phyloP scores from a whole-genome alignment of 2,797 vertebrate genomes.

The Morelia viridis region DNA sequence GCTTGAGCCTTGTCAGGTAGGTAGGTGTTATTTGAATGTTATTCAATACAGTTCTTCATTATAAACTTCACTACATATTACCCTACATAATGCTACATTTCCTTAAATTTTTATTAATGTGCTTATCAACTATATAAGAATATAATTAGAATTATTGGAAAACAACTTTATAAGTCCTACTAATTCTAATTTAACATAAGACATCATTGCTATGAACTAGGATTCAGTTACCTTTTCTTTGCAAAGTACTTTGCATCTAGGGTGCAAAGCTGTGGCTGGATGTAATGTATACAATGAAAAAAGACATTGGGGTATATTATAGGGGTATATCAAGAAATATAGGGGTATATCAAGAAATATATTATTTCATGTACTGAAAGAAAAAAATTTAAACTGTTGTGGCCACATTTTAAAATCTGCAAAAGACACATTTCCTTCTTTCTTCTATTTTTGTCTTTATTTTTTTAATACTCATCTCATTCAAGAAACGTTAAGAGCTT shows the following conservation, averaged over 20 bases:
- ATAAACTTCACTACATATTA: background rate
- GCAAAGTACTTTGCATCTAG: constrained; percentile 12
- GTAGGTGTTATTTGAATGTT: background rate
- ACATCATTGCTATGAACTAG: constrained; percentile 1
- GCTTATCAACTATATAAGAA: background rate
- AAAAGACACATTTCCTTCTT: background rate
- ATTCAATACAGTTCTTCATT: background rate
- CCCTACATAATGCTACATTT: background rate
- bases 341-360: constrained; percentile 15
- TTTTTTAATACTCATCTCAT: constrained; percentile 23
- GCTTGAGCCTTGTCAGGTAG: background rate
- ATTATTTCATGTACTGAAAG: constrained; percentile 12
- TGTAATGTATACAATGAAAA: constrained; percentile 17
- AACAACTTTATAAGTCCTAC: constrained; percentile 29
- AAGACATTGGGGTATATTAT: background rate
- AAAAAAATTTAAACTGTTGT: constrained; percentile 33
- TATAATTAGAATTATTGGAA: background rate
- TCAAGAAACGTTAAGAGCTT: constrained; percentile 19
- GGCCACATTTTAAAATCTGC: constrained; percentile 32
- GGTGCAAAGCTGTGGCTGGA: constrained; percentile 32
- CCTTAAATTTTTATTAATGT: constrained; percentile 17
- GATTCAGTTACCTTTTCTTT: constrained; percentile 15
- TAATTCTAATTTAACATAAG: constrained; percentile 36
- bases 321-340: constrained; percentile 20
- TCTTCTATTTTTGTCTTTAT: background rate